Conservation (phyloP, 1,140 invertebrate genomes). For the Lutraria rhynchaena region DNA sequence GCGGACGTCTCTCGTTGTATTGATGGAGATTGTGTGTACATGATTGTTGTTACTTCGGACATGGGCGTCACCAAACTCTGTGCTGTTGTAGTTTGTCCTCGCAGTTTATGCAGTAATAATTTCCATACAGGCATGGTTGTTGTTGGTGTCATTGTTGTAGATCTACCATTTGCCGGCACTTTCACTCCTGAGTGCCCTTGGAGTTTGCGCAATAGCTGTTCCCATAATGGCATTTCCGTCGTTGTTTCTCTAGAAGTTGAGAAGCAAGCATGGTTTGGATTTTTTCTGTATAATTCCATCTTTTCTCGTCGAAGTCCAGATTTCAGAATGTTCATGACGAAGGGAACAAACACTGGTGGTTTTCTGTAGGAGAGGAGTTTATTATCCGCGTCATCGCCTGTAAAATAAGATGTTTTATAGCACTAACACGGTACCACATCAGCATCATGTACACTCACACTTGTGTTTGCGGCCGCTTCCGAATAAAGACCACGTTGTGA, state of each 20-base stretch:
- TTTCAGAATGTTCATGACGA: slow-evolving; percentile 14
- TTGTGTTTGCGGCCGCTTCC: no score
- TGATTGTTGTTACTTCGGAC: no score
- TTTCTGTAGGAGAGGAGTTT: slow-evolving; percentile 20
- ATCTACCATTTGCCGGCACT: no score
- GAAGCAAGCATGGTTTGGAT: slow-evolving; percentile 38
- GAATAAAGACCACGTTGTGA: no score
- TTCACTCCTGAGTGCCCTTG: neutral
- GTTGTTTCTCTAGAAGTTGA: neutral
- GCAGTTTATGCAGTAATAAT: slow-evolving; percentile 22
- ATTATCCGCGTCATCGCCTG: slow-evolving; percentile 22
- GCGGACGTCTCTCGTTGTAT: no score
- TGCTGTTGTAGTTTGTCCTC: neutral
- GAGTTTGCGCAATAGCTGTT: slow-evolving; percentile 8
- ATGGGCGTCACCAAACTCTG: no score
- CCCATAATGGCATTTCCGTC: neutral
- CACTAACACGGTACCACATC: no score
- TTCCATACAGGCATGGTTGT: slow-evolving; percentile 33
- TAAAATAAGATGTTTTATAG: slow-evolving; percentile 30
- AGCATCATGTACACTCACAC: no score
- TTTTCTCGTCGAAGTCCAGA: slow-evolving; percentile 36
- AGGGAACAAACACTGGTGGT: slow-evolving; percentile 42
- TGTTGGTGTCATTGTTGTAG: slow-evolving; percentile 17
- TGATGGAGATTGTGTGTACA: no score
- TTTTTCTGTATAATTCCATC: neutral